phyloP scores from a whole-genome alignment of 1,140 invertebrate genomes.

The Anadara kagoshimensis region DNA sequence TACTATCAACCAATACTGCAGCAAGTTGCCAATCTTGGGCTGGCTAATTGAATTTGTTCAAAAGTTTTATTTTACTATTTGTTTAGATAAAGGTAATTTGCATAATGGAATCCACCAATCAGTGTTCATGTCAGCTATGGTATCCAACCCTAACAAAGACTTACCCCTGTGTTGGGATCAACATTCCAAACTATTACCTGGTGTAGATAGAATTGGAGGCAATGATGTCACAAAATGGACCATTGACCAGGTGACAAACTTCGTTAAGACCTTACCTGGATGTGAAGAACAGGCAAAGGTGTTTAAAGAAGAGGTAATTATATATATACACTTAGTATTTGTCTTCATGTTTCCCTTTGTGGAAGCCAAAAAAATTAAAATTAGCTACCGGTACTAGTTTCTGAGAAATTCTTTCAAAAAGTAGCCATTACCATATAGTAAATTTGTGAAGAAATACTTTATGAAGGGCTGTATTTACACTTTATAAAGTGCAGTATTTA shows the following conservation, averaged over 20 bases:
- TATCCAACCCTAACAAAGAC: conserved; percentile 66
- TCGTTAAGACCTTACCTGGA: conserved; percentile 81
- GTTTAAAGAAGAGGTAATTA: conserved; percentile 79
- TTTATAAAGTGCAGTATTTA: too few relatives aligned
- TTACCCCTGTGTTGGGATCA: conserved; percentile 74
- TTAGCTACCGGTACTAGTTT: background rate
- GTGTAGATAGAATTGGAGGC: conserved; percentile 77
- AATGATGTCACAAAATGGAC: conserved; percentile 78
- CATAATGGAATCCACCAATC: conserved; percentile 72
- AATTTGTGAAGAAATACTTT: too few relatives aligned
- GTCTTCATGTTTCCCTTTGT: background rate
- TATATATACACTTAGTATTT: conserved; percentile 36
- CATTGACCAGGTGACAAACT: conserved; percentile 81
- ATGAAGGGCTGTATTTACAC: too few relatives aligned
- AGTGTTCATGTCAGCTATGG: conserved; percentile 74
- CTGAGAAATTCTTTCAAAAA: too few relatives aligned
- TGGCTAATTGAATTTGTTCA: too few relatives aligned
- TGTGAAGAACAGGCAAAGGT: conserved; percentile 78
- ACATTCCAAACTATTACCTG: conserved; percentile 71
- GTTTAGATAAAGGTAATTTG: background rate
- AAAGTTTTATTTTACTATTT: background rate
- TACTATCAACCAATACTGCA: too few relatives aligned
- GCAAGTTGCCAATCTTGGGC: too few relatives aligned
- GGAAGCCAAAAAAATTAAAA: too few relatives aligned
- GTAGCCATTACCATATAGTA: too few relatives aligned